A percentile compares a stretch with the other conserved stretches of the same genome.
phyloP scores from a whole-genome alignment of 2,888 invertebrate species.

The Ormyrus pomaceus region DNA sequence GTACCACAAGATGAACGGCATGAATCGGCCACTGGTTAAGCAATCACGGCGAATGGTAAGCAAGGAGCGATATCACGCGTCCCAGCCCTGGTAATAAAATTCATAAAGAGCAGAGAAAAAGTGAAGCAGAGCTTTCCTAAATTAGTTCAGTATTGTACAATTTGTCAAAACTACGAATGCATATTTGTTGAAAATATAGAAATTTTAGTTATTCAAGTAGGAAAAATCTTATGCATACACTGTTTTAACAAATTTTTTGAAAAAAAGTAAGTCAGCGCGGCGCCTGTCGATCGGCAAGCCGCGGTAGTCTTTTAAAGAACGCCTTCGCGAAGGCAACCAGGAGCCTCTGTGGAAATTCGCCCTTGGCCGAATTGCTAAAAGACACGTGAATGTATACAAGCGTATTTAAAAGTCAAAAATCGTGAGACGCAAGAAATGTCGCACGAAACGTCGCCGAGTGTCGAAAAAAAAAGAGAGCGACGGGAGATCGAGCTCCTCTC shows the following conservation, averaged over 20 bases:
- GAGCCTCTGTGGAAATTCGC: conserved; percentile 76
- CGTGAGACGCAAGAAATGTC: background rate
- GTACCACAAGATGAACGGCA: conserved; percentile 99
- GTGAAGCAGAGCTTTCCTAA: background rate
- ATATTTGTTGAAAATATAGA: too few relatives aligned
- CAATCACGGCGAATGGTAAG: conserved; percentile 94
- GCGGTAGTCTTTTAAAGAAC: conserved; percentile 13
- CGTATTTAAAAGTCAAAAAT: background rate
- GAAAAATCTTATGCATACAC: too few relatives aligned
- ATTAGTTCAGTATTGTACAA: too few relatives aligned
- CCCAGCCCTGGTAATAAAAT: conserved; percentile 63
- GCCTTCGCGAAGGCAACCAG: conserved; percentile 56
- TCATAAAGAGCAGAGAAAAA: background rate
- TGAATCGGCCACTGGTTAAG: conserved; percentile 93
- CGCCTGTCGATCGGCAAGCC: conserved; percentile 51
- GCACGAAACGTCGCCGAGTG: background rate
- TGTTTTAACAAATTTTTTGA: background rate
- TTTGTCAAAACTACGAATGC: too few relatives aligned
- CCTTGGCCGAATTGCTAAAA: conserved; percentile 64
- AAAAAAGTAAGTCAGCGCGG: background rate
- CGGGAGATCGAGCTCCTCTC: too few relatives aligned
- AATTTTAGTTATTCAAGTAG: too few relatives aligned
- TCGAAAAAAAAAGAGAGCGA: background rate
- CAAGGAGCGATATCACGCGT: conserved; percentile 74
- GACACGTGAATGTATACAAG: too few relatives aligned